phyloP scores from a whole-genome alignment of 2,888 invertebrate species.

The Venustoraphidia nigricollis region DNA sequence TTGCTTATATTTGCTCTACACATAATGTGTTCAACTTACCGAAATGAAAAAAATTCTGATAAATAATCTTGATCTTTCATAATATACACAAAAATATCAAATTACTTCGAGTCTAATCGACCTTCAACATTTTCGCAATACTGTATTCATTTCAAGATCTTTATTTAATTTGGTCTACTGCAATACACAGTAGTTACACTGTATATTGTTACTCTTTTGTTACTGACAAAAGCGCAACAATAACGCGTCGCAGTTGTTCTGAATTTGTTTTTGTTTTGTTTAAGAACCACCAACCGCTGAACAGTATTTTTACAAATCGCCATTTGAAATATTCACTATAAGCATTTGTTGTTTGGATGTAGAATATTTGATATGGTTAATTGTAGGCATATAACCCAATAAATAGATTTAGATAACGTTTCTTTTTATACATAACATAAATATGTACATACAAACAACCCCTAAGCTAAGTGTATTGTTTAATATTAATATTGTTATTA shows the following conservation, averaged over 20 bases:
- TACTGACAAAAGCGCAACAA: conserved; percentile 4
- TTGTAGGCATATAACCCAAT: not conserved
- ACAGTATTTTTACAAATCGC: not conserved
- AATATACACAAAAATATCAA: conserved; percentile 1
- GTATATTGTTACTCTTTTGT: conserved; percentile 3
- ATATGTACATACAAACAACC: conserved; percentile 1
- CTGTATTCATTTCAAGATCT: not conserved
- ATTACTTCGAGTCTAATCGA: not conserved
- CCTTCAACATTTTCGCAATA: not conserved
- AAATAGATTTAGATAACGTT: conserved; percentile 3
- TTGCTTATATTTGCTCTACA: not conserved
- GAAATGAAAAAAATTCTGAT: not conserved
- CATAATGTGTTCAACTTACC: not conserved
- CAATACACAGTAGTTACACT: not conserved
- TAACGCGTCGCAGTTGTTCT: not conserved
- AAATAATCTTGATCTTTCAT: conserved; percentile 1
- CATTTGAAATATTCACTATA: not conserved
- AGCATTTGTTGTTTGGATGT: not conserved
- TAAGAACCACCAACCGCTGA: not conserved
- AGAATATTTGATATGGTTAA: not conserved
- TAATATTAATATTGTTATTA: too few relatives aligned
- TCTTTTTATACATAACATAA: not conserved
- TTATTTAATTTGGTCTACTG: not conserved
- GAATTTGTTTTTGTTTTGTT: conserved; percentile 1
- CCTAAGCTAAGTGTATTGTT: not conserved